Base-by-base conservation (phyloP, 92 coral and sea anemone species). In the Palythoa heliodiscus region DNA sequence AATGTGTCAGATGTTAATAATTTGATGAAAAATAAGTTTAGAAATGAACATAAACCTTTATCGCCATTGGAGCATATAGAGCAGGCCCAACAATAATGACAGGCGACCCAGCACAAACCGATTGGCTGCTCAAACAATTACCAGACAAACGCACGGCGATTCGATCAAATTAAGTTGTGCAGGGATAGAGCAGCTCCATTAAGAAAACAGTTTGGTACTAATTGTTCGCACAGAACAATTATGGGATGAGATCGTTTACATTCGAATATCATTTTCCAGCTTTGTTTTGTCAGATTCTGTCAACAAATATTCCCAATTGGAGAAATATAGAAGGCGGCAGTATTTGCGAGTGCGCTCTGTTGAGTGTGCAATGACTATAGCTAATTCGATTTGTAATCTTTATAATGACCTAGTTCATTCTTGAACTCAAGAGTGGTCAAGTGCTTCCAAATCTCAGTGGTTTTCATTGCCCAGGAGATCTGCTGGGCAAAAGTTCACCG, bases 401-500 rank as follows among this genome's bases (percentile, higher is more conserved):
- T 43, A 67, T 64, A 48, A 64, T 80, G 66, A 80, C 75, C 73
- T 35, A 64, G 72, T 80, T 80, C 69, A 19, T 22, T 80, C 74
- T 80, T 66, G 61, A 80, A 80, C 58, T 80, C 84, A 74, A 80
- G 84, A 63, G 84, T 70, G 66, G 84, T 80, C 84, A 80, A 80
- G 84, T 80, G n/a, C 84, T 70, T 80, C n/a, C 66, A 80, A 70
- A 60, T 43, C 84, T 80, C 64, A 40, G 12, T 80, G 84, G 74
- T 47, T 80, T 2, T 70, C 47, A 80, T 67, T 60, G 58, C 84
- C 58, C 38, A 4, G 60, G 73, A 52, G 84, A 80, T 80, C 84
- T 48, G 47, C 40, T 79, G 24, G 40, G 15, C 37, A 15, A 63
- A 79, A 63, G 58, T 22, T 79, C 7, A 29, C 22, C 39, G 55